Evolutionary conservation across 1,140 invertebrate genomes (phyloP).

Genomic region (Ridgeia piscesae): DNA sequence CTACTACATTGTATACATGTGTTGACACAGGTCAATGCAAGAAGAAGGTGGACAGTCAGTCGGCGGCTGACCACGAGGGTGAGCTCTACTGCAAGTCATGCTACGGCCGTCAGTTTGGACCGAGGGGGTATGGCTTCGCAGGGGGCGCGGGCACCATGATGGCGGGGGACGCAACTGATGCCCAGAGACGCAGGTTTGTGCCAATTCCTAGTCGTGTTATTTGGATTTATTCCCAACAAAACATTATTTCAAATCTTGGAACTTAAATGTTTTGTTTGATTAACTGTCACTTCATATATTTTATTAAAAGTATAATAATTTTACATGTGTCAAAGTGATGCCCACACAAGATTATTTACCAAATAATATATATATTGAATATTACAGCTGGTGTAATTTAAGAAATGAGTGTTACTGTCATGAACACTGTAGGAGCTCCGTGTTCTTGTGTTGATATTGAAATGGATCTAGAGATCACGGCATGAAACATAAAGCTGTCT

Average conservation of each 20-base stretch:
- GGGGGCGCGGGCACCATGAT: slow-evolving; percentile 56
- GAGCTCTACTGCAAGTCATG: slow-evolving; percentile 93
- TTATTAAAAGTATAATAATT: no score
- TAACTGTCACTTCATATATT: no score
- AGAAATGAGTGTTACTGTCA: no score
- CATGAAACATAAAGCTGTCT: background rate
- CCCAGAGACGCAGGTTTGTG: background rate
- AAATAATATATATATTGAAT: no score
- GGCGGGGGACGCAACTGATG: slow-evolving; percentile 67
- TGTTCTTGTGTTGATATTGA: background rate
- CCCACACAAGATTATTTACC: no score
- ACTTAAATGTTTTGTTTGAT: background rate
- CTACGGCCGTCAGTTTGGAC: slow-evolving; percentile 88
- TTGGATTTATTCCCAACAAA: no score
- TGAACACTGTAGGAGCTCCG: no score
- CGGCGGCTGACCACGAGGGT: slow-evolving; percentile 88
- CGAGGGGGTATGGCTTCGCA: slow-evolving; percentile 93
- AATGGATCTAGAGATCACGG: background rate
- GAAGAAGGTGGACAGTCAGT: slow-evolving; percentile 90
- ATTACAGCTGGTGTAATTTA: no score
- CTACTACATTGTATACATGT: background rate
- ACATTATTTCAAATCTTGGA: background rate
- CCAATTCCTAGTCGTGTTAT: background rate
- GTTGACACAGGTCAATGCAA: slow-evolving; percentile 68
- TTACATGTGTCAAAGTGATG: no score